Conservation (phyloP, 2,797 vertebrate genomes). For the Distichodus sexfasciatus region DNA sequence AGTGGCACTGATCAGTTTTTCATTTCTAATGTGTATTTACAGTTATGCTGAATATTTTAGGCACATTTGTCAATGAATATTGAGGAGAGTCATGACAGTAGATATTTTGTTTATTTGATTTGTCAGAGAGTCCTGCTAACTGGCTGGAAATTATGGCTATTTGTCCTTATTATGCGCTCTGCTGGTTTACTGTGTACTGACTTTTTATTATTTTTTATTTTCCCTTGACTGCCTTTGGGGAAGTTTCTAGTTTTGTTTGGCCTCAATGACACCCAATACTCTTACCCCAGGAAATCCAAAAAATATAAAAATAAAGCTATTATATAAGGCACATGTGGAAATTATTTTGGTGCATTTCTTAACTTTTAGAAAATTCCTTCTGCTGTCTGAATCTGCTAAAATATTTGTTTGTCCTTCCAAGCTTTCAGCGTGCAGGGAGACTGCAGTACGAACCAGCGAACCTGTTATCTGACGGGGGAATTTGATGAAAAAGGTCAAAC, state of each 20-base stretch:
- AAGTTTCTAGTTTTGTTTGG: not conserved
- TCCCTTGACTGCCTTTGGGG: not conserved
- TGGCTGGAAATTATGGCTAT: not conserved
- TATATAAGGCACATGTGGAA: not conserved
- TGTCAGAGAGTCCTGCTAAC: too few species aligned
- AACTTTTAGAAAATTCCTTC: not conserved
- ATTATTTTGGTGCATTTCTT: not conserved
- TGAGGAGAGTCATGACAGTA: too few species aligned
- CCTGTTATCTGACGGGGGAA: too few species aligned
- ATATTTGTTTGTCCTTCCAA: conserved; percentile 8
- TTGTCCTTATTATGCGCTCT: not conserved
- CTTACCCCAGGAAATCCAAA: not conserved
- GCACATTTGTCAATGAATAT: too few species aligned
- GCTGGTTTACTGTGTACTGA: not conserved
- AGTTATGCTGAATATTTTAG: too few species aligned
- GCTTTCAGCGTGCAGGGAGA: too few species aligned
- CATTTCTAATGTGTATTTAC: too few species aligned
- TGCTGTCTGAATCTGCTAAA: not conserved
- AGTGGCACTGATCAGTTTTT: too few species aligned
- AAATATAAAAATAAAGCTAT: too few species aligned
- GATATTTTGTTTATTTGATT: too few species aligned
- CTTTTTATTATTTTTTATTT: not conserved
- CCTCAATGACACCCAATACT: not conserved
- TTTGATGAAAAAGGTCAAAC: too few species aligned
- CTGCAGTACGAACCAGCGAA: too few species aligned